phyloP scores from a whole-genome alignment of 2,888 invertebrate species.

The Allolobophora icterica region DNA sequence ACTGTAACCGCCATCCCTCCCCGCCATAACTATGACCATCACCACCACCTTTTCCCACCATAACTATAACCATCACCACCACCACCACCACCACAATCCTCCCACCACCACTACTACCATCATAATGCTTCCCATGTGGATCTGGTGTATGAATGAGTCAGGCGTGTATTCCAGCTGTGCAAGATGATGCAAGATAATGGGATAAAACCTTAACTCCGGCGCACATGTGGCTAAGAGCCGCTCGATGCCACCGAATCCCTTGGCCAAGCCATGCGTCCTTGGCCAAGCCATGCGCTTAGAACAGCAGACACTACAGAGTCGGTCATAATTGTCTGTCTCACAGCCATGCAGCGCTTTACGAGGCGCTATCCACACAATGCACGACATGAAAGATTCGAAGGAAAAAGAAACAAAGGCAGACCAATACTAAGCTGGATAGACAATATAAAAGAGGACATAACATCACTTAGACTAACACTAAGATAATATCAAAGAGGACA shows the following conservation, averaged over 20 bases:
- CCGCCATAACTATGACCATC: neutral
- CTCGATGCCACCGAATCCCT: neutral
- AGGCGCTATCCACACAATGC: neutral
- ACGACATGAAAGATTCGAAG: no score
- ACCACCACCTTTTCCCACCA: neutral
- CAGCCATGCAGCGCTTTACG: neutral
- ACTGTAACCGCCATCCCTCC: no score
- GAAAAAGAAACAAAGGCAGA: no score
- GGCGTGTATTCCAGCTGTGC: neutral
- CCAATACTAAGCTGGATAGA: no score
- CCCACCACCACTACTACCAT: neutral
- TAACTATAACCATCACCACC: no score
- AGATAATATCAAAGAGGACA: no score
- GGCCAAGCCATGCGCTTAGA: no score
- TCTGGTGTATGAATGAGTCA: neutral
- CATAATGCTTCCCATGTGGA: neutral
- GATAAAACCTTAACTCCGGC: neutral
- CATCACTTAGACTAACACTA: no score
- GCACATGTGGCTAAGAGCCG: neutral
- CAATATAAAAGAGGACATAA: no score
- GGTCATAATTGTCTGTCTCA: conserved; percentile 1
- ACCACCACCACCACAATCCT: no score
- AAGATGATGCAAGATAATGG: neutral
- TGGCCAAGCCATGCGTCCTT: neutral
- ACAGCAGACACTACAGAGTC: neutral